These are phyloP conservation scores for Drosophila watanabei DNA, from an alignment of 1,140 invertebrate genomes.

Conservation along the genomic window DNA sequence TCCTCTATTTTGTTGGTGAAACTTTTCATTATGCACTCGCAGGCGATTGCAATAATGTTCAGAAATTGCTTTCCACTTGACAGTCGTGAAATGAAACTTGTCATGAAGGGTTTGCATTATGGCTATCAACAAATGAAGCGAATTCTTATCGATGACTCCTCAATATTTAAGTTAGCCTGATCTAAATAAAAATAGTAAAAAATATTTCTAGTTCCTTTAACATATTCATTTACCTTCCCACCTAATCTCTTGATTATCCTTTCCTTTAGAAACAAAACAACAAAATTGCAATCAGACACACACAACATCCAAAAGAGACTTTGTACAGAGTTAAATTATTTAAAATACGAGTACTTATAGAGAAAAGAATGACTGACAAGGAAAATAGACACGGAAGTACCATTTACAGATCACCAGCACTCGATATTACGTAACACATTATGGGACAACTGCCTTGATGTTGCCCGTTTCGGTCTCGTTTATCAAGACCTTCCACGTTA, in stretches of 20 bases:
- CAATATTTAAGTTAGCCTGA: neutral
- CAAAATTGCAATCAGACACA: slow-evolving; percentile 20
- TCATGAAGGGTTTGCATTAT: slow-evolving; percentile 14
- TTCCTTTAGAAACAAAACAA: neutral
- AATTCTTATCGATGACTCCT: neutral
- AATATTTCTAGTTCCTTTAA: no score
- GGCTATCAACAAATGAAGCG: slow-evolving; percentile 5
- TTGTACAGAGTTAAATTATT: slow-evolving; percentile 53
- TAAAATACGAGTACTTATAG: slow-evolving; percentile 16
- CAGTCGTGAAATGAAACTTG: slow-evolving; percentile 29
- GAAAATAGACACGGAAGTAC: slow-evolving; percentile 21
- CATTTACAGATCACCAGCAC: slow-evolving; percentile 41
- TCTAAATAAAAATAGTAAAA: neutral
- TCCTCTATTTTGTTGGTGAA: slow-evolving; percentile 35
- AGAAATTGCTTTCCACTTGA: slow-evolving; percentile 73
- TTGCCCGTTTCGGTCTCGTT: slow-evolving; percentile 15
- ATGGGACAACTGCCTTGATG: slow-evolving; percentile 39
- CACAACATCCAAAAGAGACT: slow-evolving; percentile 28
- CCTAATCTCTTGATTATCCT: neutral
- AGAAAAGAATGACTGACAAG: slow-evolving; percentile 22
- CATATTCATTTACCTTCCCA: neutral
- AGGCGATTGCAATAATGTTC: slow-evolving; percentile 72
- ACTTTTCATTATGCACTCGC: slow-evolving; percentile 67
- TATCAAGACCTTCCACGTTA: slow-evolving; percentile 23
- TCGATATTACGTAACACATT: slow-evolving; percentile 31